phyloP scores from a whole-genome alignment of 2,113 vertebrate genomes.

The Corydoras maculifer region DNA sequence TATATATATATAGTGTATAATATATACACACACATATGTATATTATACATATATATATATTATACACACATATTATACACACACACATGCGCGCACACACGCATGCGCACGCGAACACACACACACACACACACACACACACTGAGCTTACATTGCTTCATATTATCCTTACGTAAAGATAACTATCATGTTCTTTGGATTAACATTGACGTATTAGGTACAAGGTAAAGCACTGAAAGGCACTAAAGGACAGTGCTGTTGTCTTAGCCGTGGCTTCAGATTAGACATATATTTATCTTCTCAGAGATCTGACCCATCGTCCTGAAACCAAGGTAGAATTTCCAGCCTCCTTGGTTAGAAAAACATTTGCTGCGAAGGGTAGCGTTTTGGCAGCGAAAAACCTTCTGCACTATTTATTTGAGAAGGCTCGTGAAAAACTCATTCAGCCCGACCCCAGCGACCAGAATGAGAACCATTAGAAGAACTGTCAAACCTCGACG shows the following conservation, averaged over 20 bases:
- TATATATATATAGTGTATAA: no score
- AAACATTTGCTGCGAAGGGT: conserved; percentile 21
- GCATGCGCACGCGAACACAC: no score
- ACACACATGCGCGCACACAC: no score
- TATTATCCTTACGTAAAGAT: neutral
- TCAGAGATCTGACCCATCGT: conserved; percentile 8
- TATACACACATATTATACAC: no score
- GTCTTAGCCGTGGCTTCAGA: neutral
- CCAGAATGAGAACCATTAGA: conserved; percentile 55
- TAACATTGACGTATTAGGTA: neutral
- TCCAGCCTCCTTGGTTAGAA: conserved; percentile 13
- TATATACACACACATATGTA: no score
- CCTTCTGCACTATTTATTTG: conserved; percentile 11
- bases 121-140: no score
- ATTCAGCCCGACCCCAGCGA: conserved; percentile 52
- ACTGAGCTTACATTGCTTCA: no score
- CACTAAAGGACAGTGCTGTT: neutral
- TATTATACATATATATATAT: no score
- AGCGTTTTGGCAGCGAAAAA: neutral
- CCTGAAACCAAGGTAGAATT: conserved; percentile 25
- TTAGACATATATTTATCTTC: conserved; percentile 13
- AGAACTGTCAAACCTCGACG: conserved; percentile 50
- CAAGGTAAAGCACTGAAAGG: neutral
- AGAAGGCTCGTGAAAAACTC: conserved; percentile 49
- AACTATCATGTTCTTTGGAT: conserved; percentile 5